Percentiles rank a stretch among this genome's conserved stretches.
These are phyloP conservation scores for Cydia pomonella DNA, from an alignment of 1,140 invertebrate genomes.

Conservation along the genomic window DNA sequence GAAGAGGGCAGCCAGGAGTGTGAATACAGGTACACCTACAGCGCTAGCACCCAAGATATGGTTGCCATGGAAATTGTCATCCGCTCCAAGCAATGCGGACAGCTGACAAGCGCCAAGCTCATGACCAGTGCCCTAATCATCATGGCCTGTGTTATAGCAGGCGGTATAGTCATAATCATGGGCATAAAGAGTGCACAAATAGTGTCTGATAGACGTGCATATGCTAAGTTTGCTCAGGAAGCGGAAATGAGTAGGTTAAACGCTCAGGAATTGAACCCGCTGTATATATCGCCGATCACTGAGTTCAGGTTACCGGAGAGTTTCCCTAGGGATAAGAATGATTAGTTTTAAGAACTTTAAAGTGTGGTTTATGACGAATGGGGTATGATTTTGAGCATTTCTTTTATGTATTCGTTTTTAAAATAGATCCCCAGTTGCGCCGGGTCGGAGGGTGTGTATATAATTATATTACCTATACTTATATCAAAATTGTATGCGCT, in stretches of 20 bases:
- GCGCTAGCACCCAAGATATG: slow-evolving; percentile 46
- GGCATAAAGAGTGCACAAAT: slow-evolving; percentile 70
- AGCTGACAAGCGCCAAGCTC: slow-evolving; percentile 62
- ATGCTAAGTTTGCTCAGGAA: slow-evolving; percentile 76
- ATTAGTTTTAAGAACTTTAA: slow-evolving; percentile 43
- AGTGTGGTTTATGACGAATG: background rate
- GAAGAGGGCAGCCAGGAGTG: slow-evolving; percentile 73
- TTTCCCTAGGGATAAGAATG: slow-evolving; percentile 68
- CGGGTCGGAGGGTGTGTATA: no score
- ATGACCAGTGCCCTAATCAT: slow-evolving; percentile 65
- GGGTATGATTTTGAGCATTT: background rate
- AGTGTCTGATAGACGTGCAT: slow-evolving; percentile 76
- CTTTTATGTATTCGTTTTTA: background rate
- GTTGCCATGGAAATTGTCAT: slow-evolving; percentile 68
- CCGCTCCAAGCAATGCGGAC: slow-evolving; percentile 65
- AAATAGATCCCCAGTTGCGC: background rate
- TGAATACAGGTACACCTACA: slow-evolving; percentile 78
- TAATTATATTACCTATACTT: no score
- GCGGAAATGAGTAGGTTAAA: slow-evolving; percentile 58
- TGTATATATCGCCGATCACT: slow-evolving; percentile 81
- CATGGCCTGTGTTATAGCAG: slow-evolving; percentile 67
- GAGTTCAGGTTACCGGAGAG: slow-evolving; percentile 78
- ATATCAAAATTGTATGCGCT: no score
- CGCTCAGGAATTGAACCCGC: slow-evolving; percentile 76
- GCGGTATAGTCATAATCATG: slow-evolving; percentile 73